These are phyloP conservation scores for Phylloscopus whistleri DNA, from an alignment of 2,113 vertebrate genomes.

Conservation along the genomic window DNA sequence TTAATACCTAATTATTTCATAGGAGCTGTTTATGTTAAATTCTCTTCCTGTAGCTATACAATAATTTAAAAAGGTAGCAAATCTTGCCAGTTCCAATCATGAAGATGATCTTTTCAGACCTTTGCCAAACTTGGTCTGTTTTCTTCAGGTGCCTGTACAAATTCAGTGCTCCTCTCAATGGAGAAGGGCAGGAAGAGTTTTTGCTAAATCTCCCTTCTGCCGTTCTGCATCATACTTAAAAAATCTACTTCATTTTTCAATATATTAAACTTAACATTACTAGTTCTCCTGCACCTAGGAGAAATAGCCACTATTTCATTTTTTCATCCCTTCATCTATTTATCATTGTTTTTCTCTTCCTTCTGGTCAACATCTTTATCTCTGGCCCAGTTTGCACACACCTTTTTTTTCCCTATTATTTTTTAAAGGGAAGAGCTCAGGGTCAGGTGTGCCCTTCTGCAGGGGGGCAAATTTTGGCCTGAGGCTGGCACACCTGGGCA, in stretches of 20 bases:
- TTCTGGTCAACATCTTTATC: neutral
- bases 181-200: neutral
- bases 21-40: neutral
- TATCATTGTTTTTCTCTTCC: neutral
- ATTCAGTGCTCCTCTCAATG: neutral
- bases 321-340: neutral
- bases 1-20: neutral
- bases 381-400: neutral
- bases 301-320: neutral
- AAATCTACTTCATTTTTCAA: neutral
- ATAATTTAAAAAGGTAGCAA: neutral
- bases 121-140: neutral
- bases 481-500: neutral
- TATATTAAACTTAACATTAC: neutral
- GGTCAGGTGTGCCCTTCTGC: neutral
- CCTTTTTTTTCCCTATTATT: accelerated
- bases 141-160: neutral
- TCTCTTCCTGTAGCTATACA: neutral
- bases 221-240: neutral
- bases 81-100: neutral
- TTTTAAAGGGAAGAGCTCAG: neutral
- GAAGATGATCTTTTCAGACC: neutral
- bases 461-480: neutral
- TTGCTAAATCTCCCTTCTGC: neutral
- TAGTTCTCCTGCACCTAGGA: neutral